Conservation (phyloP, 2,888 invertebrate genomes). For the Drepana falcataria region DNA sequence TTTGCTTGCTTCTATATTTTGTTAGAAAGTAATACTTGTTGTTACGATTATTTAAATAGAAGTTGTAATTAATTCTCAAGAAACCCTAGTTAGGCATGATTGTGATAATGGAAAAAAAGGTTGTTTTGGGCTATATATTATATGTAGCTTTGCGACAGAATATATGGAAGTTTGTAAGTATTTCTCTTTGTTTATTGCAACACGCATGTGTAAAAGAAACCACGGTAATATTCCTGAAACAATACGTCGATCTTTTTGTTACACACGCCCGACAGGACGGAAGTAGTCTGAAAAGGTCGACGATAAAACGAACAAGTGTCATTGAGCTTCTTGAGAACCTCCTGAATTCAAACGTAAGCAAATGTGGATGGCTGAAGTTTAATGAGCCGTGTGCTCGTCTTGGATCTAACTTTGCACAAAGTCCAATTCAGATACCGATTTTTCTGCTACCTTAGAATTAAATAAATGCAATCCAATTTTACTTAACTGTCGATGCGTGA, state of each 20-base stretch:
- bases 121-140: no score
- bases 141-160: no score
- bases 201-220: no score
- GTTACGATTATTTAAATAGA: background rate
- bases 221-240: background rate
- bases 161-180: no score
- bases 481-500: constrained; percentile 14
- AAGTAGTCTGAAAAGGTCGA: constrained; percentile 49
- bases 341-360: constrained; percentile 55
- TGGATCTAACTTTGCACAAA: constrained; percentile 46
- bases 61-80: no score
- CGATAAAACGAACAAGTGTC: constrained; percentile 60
- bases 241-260: constrained; percentile 17
- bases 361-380: constrained; percentile 58
- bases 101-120: no score
- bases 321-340: constrained; percentile 46
- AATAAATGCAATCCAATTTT: constrained; percentile 34
- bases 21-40: background rate
- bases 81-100: no score
- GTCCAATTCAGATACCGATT: constrained; percentile 43
- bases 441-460: constrained; percentile 39
- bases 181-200: no score
- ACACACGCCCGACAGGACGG: constrained; percentile 13
- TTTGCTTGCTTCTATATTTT: background rate
- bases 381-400: constrained; percentile 54